Evolutionary conservation across 2,888 invertebrate species (phyloP), one percentile per base, ranked within the genome.

Genomic region (Perizoma flavofasciatum): DNA sequence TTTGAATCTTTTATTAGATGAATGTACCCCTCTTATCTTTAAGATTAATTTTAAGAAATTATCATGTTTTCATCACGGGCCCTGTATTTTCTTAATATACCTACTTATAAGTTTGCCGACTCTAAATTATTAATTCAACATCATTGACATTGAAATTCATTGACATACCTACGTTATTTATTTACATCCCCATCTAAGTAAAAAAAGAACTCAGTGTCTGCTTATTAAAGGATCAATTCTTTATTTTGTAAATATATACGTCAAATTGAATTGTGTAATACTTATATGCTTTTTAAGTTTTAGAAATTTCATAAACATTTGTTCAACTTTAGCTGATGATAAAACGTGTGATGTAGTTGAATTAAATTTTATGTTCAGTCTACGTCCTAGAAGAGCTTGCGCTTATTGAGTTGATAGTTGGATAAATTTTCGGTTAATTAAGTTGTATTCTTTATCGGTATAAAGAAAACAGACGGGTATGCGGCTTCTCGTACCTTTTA

Each of bases 1-100:
- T 79, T 75, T 61, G 71, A 74, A 73, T 70, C 68, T 70, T 76
- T 79, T 74, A 76, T 72, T 72, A 67, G 68, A 71, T 59, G 55
- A 64, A 52, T 58, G 58, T 66, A 66, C 51, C 59, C 55, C 22
- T 22, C 22, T 22, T 63, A 50, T 40, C 48, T 49, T 40, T 67
- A 69, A 61, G 62, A 61, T 61, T 63, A 63, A 48, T 68, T 51
- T 66, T 59, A 69, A 66, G 61, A n/a, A 49, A 46, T 52, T 49
- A 47, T 53, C 41, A 63, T 67, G 59, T 67, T 65, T 67, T 64
- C 32, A 67, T 61, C 65, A 61, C 61, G 54, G 59, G 60, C 67
- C 65, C 67, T 64, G 61, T 41, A 37, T 37, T 37, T 37, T 37
- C 37, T 6, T 5, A 5, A 37, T 37, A 22, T 37, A 37, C 37